Evolutionary conservation across 2,113 vertebrate genomes (phyloP).

Genomic region (Anser cygnoides): DNA sequence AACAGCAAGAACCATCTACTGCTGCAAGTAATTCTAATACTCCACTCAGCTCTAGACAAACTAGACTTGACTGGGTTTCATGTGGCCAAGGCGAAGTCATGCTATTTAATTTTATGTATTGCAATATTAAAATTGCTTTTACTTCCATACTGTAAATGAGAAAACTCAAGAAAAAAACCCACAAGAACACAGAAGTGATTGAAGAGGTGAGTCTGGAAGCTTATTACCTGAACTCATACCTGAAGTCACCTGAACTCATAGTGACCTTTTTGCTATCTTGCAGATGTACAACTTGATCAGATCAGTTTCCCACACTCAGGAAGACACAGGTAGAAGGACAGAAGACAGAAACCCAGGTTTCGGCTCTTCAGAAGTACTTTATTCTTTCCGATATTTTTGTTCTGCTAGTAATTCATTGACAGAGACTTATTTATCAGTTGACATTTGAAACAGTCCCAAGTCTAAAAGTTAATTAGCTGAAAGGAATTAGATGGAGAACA

Average conservation of each 20-base stretch:
- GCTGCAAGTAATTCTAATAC: not conserved
- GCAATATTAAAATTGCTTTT: not conserved
- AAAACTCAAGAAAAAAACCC: not conserved
- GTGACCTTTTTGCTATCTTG: not conserved
- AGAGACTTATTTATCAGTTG: not conserved
- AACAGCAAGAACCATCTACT: not conserved
- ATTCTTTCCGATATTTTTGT: not conserved
- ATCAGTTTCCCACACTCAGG: not conserved
- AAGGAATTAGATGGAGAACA: not conserved
- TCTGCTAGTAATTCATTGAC: not conserved
- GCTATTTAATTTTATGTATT: not conserved
- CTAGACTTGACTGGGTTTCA: not conserved
- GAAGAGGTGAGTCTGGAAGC: not conserved
- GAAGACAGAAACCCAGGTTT: not conserved
- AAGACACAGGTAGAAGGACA: not conserved
- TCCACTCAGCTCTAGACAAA: not conserved
- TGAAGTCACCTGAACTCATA: not conserved
- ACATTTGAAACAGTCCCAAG: not conserved
- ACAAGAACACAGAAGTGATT: not conserved
- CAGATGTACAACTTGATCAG: not conserved
- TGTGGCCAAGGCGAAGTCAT: rapidly evolving
- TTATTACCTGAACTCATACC: not conserved
- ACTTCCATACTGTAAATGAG: not conserved
- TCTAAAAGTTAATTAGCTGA: not conserved
- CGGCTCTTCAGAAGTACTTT: not conserved